Evolutionary conservation across 1,140 invertebrate genomes (phyloP), one percentile per base, ranked within the genome.

Genomic region (Microplitis demolitor): DNA sequence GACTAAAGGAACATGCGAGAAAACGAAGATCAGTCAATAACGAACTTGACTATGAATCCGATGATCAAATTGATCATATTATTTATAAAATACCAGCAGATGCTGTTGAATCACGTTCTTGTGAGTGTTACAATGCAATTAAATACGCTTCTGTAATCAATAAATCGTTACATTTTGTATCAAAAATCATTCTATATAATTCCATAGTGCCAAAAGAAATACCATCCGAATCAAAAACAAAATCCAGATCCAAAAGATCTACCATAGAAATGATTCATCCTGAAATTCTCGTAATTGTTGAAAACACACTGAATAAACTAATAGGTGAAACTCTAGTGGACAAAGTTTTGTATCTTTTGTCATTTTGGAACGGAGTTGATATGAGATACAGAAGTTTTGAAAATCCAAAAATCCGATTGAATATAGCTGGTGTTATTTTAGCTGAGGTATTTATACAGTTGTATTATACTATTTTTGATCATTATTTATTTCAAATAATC

Each of bases 361-460:
- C 67, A 0, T 78, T 68, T 68, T 78, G 69, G 77, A 78, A 77
- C 54, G 70, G 63, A 0, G 74, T 78, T 4, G 76, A 78, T 58
- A 9, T 74, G 24, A 61, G 54, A 64, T 78, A 72, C 24, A 56
- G 76, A 24, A n/a, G 14, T 50, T 66, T 78, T 0, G 37, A 53
- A 8, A 24, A 60, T 37, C 76, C 76, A 0, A 51, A 54, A 54
- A 60, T 75, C 5, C 63, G 70, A 24, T 54, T 78, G 4, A 73
- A 76, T 39, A 74, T 78, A 14, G 69, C 74, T 54, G 72, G 72
- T 14, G 67, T 78, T 24, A 9, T 78, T 45, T 64, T 78, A 24
- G 50, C 72, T 6, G 53, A 69, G 63, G 76, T 77, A 71, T 54
- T 54, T 14, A 54, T n/a, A 16, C 4, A 14, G 5, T n/a, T 13